A percentile compares a stretch with the other conserved stretches of the same genome.
phyloP scores from a whole-genome alignment of 2,888 invertebrate species.

The Xestia rhomboidea region DNA sequence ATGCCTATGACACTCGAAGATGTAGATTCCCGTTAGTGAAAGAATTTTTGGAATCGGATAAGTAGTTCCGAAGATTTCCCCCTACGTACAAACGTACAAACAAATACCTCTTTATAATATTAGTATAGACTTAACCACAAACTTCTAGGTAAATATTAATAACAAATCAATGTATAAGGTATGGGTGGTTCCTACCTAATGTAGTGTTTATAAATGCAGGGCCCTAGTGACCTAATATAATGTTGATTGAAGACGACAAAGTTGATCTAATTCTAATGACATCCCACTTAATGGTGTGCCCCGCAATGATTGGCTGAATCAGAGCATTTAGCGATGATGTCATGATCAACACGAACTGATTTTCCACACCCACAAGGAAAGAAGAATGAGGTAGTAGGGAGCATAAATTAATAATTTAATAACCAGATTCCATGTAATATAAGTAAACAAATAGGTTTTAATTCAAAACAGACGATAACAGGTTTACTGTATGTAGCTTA shows the following conservation, averaged over 20 bases:
- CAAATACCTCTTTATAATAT: no score
- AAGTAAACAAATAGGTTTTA: slow-evolving; percentile 48
- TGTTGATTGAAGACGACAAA: slow-evolving; percentile 54
- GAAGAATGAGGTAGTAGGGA: slow-evolving; percentile 36
- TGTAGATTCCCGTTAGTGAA: no score
- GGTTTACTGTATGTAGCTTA: slow-evolving; percentile 30
- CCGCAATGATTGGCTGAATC: slow-evolving; percentile 73
- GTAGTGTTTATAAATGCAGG: slow-evolving; percentile 5
- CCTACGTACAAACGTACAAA: no score
- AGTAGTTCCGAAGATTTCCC: no score
- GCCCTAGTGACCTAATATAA: slow-evolving; percentile 28
- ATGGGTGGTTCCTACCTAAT: not conserved
- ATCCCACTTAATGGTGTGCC: slow-evolving; percentile 66
- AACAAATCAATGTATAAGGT: not conserved
- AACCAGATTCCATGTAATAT: slow-evolving; percentile 29
- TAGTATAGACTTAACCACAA: not conserved
- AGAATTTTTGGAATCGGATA: no score
- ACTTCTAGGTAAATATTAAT: not conserved
- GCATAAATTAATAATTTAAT: slow-evolving; percentile 46
- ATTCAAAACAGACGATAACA: slow-evolving; percentile 53
- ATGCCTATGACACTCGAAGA: no score
- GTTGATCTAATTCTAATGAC: slow-evolving; percentile 72
- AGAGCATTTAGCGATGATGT: slow-evolving; percentile 77
- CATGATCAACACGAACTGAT: slow-evolving; percentile 67
- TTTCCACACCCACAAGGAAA: slow-evolving; percentile 58